phyloP scores from a whole-genome alignment of 2,113 vertebrate species.

The Myodes glareolus region DNA sequence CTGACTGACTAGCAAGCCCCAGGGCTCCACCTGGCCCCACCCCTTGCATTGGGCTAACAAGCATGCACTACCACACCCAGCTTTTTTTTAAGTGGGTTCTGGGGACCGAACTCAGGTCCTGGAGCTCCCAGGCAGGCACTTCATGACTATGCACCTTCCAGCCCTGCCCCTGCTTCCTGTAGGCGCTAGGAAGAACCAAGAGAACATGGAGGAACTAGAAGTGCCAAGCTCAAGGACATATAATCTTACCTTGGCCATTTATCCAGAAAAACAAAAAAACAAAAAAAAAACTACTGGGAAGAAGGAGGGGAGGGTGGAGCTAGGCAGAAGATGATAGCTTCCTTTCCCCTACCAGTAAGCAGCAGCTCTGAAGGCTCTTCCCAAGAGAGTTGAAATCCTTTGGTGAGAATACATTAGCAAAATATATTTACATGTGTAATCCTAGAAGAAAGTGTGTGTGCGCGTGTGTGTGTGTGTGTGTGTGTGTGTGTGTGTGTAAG shows the following conservation, averaged over 20 bases:
- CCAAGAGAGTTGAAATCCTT: slow-evolving; percentile 60
- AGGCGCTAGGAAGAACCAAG: slow-evolving; percentile 33
- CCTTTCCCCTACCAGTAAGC: slow-evolving; percentile 53
- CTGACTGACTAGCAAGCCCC: neutral
- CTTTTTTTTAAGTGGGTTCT: neutral
- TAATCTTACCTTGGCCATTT: slow-evolving; percentile 52
- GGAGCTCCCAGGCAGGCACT: neutral
- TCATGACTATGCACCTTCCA: neutral
- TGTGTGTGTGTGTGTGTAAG: slow-evolving; percentile 71
- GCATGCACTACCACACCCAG: neutral
- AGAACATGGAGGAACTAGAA: slow-evolving; percentile 66
- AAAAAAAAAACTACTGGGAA: slow-evolving; percentile 53
- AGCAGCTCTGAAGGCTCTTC: neutral
- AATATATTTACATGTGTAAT: slow-evolving; percentile 82
- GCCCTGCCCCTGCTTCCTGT: neutral
- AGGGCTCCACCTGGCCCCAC: no score
- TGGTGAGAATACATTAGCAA: slow-evolving; percentile 72
- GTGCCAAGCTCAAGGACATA: neutral
- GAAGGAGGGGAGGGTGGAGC: slow-evolving; percentile 47
- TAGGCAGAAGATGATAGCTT: slow-evolving; percentile 58
- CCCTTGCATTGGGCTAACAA: neutral
- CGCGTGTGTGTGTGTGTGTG: slow-evolving; percentile 59
- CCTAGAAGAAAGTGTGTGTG: slow-evolving; percentile 47
- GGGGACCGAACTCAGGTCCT: neutral
- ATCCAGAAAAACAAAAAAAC: slow-evolving; percentile 53